These are phyloP conservation scores for Caenorhabditis sulstoni DNA, from an alignment of 2,888 invertebrate species.

Conservation along the genomic window DNA sequence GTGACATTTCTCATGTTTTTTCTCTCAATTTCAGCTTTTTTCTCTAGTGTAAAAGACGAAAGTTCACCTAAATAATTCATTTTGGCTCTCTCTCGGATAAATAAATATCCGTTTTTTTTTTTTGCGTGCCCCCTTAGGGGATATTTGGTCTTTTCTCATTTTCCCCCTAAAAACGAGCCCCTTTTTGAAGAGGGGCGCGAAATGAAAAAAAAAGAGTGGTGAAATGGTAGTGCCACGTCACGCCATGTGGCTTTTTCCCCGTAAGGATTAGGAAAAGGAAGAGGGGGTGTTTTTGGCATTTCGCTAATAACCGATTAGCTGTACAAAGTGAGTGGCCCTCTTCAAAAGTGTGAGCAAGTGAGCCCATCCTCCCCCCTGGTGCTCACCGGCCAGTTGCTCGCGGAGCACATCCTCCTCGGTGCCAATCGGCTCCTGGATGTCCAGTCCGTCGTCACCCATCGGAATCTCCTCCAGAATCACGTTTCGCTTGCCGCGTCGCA, in stretches of 20 bases:
- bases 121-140: neutral
- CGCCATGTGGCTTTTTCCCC: too few relatives aligned
- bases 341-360: too few relatives aligned
- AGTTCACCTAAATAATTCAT: neutral
- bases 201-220: slow-evolving; percentile 3
- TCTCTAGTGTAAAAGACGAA: slow-evolving; percentile 1
- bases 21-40: neutral
- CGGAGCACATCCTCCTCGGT: slow-evolving; percentile 50
- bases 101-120: neutral
- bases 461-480: slow-evolving; percentile 58
- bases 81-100: neutral
- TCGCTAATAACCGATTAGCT: too few relatives aligned
- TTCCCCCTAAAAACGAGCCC: neutral
- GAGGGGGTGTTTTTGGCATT: too few relatives aligned
- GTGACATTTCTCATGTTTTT: neutral
- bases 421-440: slow-evolving; percentile 17
- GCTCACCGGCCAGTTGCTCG: slow-evolving; percentile 50
- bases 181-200: neutral
- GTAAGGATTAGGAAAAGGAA: too few relatives aligned
- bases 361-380: too few relatives aligned
- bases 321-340: too few relatives aligned
- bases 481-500: slow-evolving; percentile 54
- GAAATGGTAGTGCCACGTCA: too few relatives aligned
- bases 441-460: too few relatives aligned
- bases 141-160: slow-evolving; percentile 6